Evolutionary conservation across 2,113 vertebrate species (phyloP).

Genomic region (Manacus vitellinus): DNA sequence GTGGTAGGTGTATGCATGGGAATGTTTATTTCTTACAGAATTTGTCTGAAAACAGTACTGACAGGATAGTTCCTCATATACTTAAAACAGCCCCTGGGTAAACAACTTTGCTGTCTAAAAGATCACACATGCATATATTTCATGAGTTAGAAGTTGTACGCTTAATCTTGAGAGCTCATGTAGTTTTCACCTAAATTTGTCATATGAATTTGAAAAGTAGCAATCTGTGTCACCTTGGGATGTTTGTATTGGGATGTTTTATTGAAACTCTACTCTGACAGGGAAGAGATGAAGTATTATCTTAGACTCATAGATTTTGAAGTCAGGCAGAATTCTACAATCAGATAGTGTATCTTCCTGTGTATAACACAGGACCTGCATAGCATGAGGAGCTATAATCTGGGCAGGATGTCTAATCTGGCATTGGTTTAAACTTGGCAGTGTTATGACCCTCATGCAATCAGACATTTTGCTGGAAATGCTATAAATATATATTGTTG

Average conservation of each 20-base stretch:
- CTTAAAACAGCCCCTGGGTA: constrained; percentile 29
- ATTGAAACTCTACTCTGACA: not conserved
- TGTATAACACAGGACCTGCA: not conserved
- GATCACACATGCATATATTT: constrained; percentile 50
- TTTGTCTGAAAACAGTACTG: constrained; percentile 17
- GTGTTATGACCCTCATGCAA: not conserved
- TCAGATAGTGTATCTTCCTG: not conserved
- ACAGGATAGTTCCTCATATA: constrained; percentile 12
- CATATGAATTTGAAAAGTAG: constrained; percentile 48
- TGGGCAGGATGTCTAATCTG: not conserved
- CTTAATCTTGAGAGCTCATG: constrained; percentile 28
- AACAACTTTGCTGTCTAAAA: constrained; percentile 41
- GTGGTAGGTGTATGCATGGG: not conserved
- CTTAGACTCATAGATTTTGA: not conserved
- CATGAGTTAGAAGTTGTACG: not conserved
- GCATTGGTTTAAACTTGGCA: not conserved
- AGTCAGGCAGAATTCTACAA: not conserved
- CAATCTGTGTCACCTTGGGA: constrained; percentile 35
- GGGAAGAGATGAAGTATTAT: not conserved
- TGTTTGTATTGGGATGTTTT: not conserved
- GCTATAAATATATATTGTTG: constrained; percentile 1
- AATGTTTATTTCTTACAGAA: constrained; percentile 7
- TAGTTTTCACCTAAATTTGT: constrained; percentile 53
- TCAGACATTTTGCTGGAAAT: constrained; percentile 2
- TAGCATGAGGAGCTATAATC: not conserved